These are phyloP conservation scores for Taeniopygia guttata DNA, from an alignment of 2,797 vertebrate species.

Conservation along the genomic window DNA sequence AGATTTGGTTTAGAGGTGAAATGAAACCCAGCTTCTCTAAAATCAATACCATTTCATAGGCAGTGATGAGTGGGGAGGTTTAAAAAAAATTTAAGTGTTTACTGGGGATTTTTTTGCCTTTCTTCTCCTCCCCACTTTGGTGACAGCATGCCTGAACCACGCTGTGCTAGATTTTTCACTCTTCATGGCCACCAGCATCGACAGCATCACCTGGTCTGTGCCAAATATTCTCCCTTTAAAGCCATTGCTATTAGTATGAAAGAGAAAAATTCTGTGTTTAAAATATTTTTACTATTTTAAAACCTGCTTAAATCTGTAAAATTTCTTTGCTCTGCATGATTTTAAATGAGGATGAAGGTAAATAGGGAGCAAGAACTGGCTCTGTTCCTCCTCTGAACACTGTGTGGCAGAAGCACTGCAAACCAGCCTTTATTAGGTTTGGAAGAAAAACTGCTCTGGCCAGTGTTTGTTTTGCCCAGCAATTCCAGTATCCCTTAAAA, in stretches of 20 bases:
- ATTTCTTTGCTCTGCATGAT: neutral
- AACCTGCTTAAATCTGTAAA: neutral
- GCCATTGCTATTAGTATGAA: neutral
- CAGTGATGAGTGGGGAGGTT: neutral
- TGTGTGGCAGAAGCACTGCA: conserved; percentile 47
- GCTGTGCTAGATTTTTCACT: neutral
- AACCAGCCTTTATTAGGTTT: neutral
- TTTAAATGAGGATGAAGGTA: neutral
- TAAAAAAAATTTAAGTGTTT: neutral
- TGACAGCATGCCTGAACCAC: fast-evolving
- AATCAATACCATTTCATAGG: neutral
- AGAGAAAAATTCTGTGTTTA: neutral
- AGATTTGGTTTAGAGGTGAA: neutral
- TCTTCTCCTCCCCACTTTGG: neutral
- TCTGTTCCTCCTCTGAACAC: conserved; percentile 24
- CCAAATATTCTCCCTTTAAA: neutral
- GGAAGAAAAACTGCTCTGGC: neutral
- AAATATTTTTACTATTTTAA: neutral
- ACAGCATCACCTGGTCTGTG: neutral
- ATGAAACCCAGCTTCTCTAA: neutral
- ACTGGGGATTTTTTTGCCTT: fast-evolving
- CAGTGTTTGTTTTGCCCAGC: neutral
- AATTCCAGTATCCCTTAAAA: neutral
- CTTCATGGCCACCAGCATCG: neutral
- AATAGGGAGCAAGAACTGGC: neutral